These are phyloP conservation scores for Gallinago nigripennis DNA, from an alignment of 2,797 vertebrate species.

Conservation along the genomic window DNA sequence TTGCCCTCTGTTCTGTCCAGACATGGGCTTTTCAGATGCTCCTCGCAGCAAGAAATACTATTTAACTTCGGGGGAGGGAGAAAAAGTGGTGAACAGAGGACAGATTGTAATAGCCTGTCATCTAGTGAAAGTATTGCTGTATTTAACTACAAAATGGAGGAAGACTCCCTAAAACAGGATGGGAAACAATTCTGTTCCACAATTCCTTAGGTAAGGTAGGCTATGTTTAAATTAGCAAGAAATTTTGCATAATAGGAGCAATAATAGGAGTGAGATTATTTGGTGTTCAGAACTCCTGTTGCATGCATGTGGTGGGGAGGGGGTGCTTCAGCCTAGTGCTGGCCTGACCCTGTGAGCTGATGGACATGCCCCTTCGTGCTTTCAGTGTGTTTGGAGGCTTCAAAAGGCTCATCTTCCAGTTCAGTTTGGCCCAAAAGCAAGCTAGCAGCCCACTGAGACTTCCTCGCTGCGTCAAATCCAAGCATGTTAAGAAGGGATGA, in stretches of 20 bases:
- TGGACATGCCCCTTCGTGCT: not conserved
- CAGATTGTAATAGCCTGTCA: not conserved
- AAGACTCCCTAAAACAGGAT: not conserved
- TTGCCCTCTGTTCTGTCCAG: not conserved
- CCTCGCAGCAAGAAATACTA: not conserved
- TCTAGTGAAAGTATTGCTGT: not conserved
- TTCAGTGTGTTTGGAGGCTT: rapidly evolving
- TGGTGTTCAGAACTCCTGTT: not conserved
- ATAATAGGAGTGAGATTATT: not conserved
- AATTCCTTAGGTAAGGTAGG: not conserved
- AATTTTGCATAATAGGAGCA: not conserved
- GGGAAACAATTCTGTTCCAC: not conserved
- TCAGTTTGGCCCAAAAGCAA: not conserved
- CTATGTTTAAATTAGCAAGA: not conserved
- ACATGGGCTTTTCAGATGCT: not conserved
- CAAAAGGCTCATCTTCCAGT: not conserved
- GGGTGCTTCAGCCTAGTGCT: not conserved
- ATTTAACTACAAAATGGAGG: not conserved
- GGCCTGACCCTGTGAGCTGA: not conserved
- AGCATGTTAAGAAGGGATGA: not conserved
- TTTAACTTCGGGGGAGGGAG: slow-evolving; percentile 2
- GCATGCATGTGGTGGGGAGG: not conserved
- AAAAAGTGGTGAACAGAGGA: not conserved
- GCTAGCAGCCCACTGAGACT: not conserved
- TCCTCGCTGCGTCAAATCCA: rapidly evolving